Evolutionary conservation across 2,888 invertebrate genomes (phyloP).

Genomic region (Lepetodrilus schrolli): DNA sequence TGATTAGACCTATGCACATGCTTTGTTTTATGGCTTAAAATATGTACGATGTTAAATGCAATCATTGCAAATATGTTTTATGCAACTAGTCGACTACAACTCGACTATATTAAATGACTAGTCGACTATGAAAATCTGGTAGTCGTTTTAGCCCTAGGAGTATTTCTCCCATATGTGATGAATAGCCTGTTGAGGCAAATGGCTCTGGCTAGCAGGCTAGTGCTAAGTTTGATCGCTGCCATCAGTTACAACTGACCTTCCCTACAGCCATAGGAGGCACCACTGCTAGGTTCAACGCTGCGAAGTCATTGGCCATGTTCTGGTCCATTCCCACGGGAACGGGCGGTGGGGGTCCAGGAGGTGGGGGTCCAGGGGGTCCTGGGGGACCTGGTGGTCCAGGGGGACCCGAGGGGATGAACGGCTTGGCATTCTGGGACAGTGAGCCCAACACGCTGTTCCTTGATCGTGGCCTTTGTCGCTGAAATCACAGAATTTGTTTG

Average conservation of each 20-base stretch:
- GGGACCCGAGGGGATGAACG: constrained; percentile 37
- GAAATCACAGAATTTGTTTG: not conserved
- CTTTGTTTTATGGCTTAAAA: no score
- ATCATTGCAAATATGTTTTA: no score
- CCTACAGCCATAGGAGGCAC: constrained; percentile 39
- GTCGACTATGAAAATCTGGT: no score
- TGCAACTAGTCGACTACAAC: no score
- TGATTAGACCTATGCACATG: no score
- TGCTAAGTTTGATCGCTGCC: no score
- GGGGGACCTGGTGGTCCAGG: constrained; percentile 46
- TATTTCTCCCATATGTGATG: no score
- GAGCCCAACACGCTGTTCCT: constrained; percentile 34
- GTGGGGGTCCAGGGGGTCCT: constrained; percentile 41
- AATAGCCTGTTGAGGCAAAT: no score
- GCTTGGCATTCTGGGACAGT: constrained; percentile 44
- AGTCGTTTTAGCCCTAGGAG: no score
- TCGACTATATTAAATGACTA: no score
- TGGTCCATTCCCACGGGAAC: constrained; percentile 41
- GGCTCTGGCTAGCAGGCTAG: no score
- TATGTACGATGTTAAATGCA: no score
- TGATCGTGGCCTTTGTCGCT: constrained; percentile 37
- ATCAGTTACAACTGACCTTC: constrained; percentile 50
- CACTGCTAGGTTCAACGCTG: constrained; percentile 64
- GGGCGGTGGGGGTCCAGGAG: constrained; percentile 38
- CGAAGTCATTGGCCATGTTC: constrained; percentile 61